Evolutionary conservation across 2,797 vertebrate genomes (phyloP).

Genomic region (Decapterus maruadsi): DNA sequence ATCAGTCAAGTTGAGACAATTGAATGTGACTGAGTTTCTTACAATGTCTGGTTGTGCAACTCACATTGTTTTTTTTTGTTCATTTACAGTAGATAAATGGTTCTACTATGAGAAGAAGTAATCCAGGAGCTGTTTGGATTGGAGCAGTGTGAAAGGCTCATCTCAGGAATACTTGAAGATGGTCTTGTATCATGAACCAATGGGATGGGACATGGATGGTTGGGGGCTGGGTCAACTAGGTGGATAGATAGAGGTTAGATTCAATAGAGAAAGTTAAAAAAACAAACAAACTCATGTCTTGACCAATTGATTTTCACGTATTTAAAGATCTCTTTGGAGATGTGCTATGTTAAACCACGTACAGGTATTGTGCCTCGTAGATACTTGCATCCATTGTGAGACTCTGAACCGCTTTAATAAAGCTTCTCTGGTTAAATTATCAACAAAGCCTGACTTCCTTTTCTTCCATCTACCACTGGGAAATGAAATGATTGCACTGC

Average conservation of each 20-base stretch:
- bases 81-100: constrained; percentile 92
- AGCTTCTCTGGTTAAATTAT: constrained; percentile 65
- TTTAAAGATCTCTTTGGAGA: constrained; percentile 72
- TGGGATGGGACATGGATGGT: background rate
- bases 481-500: background rate
- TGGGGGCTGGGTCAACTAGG: constrained; percentile 18
- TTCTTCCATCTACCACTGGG: background rate
- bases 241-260: constrained; percentile 29
- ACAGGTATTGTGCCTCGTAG: constrained; percentile 24
- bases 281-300: constrained; percentile 37
- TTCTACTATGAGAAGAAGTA: constrained; percentile 91
- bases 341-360: constrained; percentile 52
- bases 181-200: constrained; percentile 23
- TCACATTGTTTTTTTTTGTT: constrained; percentile 8
- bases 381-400: constrained; percentile 56
- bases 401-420: constrained; percentile 79
- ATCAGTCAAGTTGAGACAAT: background rate
- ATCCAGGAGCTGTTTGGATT: constrained; percentile 40
- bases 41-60: background rate
- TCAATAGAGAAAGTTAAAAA: constrained; percentile 32
- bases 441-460: background rate
- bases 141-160: constrained; percentile 46
- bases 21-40: background rate
- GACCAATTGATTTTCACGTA: constrained; percentile 51
- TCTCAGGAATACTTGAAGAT: constrained; percentile 53